Percentiles rank a stretch among this genome's conserved stretches.
Evolutionary conservation across 2,113 vertebrate species (phyloP).

Genomic region (Vidua macroura): DNA sequence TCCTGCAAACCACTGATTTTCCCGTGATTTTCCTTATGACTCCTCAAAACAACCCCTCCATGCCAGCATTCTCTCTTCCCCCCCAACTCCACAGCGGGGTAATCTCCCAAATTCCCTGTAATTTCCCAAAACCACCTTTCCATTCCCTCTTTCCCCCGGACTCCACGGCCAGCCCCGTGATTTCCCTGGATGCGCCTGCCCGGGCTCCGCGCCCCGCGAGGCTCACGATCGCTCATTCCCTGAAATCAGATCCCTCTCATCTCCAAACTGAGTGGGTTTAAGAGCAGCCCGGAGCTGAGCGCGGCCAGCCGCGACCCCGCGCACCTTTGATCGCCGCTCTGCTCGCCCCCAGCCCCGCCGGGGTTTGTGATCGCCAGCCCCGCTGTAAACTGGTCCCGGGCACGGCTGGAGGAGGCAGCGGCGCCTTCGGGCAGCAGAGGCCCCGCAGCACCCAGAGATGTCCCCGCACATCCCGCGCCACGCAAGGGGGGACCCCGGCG

Average conservation of each 20-base stretch:
- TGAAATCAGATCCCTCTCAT: conserved; percentile 43
- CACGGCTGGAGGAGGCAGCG: background rate
- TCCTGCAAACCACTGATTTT: background rate
- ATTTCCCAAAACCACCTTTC: background rate
- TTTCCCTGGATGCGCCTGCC: background rate
- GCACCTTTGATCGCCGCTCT: conserved; percentile 43
- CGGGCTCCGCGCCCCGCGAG: background rate
- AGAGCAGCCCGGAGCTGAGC: conserved; percentile 22
- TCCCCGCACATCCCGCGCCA: background rate
- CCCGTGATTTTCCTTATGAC: background rate
- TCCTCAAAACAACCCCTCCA: background rate
- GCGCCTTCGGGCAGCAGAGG: background rate
- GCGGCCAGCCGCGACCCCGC: background rate
- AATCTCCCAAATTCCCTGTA: background rate
- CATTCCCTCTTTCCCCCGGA: background rate
- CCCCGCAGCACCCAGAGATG: background rate
- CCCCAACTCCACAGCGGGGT: background rate
- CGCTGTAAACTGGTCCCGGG: background rate
- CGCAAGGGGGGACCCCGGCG: rapidly evolving
- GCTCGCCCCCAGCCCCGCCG: background rate
- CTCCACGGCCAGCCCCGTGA: background rate
- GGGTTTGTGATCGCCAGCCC: background rate
- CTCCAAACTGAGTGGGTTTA: background rate
- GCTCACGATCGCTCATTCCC: background rate
- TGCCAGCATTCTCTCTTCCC: background rate